Evolutionary conservation across 2,797 vertebrate genomes (phyloP).

Genomic region (Pachyuromys duprasi): DNA sequence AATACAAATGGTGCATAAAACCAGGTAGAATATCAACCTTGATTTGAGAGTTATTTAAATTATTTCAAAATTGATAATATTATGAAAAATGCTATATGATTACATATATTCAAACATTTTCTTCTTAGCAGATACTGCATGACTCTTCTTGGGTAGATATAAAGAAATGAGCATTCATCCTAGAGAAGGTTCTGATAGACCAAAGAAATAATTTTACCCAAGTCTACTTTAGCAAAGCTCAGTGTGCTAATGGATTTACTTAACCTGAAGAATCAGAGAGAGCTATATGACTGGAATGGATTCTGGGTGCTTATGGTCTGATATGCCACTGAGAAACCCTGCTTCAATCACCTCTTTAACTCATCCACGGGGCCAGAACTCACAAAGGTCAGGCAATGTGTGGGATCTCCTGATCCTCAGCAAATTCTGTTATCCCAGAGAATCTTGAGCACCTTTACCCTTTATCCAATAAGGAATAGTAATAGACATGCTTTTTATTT

Average conservation of each 20-base stretch:
- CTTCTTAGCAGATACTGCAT: neutral
- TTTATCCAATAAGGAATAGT: neutral
- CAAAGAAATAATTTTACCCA: neutral
- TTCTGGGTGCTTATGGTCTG: neutral
- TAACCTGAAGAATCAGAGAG: neutral
- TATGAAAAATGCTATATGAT: neutral
- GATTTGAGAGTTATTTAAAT: neutral
- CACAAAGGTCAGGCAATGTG: neutral
- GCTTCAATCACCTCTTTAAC: neutral
- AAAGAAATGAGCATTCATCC: neutral
- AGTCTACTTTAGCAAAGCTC: neutral
- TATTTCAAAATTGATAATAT: neutral
- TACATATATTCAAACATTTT: neutral
- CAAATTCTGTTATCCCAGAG: no score
- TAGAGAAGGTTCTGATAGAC: neutral
- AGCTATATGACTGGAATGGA: neutral
- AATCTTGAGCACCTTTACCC: neutral
- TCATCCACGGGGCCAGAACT: neutral
- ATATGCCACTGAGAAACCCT: neutral
- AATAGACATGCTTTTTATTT: neutral
- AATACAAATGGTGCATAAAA: neutral
- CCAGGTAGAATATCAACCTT: neutral
- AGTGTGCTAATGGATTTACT: neutral
- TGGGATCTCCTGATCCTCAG: neutral
- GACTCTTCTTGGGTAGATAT: neutral